phyloP scores from a whole-genome alignment of 2,888 invertebrate genomes.

The Phyllotreta striolata region DNA sequence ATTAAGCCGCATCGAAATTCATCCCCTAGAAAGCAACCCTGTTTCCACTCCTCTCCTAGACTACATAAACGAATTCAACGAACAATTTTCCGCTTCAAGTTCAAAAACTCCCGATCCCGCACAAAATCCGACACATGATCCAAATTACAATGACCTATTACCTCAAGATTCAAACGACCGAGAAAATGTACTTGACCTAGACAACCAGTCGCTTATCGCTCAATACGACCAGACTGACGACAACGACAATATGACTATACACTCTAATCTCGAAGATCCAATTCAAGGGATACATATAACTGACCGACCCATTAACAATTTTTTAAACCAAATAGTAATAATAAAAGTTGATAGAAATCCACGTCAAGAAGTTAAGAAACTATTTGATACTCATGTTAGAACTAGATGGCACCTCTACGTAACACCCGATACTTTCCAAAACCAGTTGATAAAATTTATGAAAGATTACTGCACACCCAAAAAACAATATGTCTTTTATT shows the following conservation, averaged over 20 bases:
- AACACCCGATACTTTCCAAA: slow-evolving; percentile 1
- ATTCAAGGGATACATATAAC: slow-evolving; percentile 15
- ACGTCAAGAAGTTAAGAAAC: neutral
- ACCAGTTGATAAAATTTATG: slow-evolving; percentile 14
- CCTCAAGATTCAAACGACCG: too few relatives aligned
- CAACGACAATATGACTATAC: too few relatives aligned
- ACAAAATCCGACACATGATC: too few relatives aligned
- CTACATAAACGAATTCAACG: slow-evolving; percentile 2
- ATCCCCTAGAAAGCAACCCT: too few relatives aligned
- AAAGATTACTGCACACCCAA: slow-evolving; percentile 24
- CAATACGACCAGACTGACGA: too few relatives aligned
- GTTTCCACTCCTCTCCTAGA: neutral
- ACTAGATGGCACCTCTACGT: slow-evolving; percentile 6
- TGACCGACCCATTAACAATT: slow-evolving; percentile 16
- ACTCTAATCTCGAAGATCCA: too few relatives aligned
- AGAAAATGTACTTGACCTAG: too few relatives aligned
- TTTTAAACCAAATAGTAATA: slow-evolving; percentile 19
- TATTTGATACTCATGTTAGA: neutral
- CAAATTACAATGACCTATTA: too few relatives aligned
- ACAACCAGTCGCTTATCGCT: too few relatives aligned
- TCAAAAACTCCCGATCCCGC: neutral
- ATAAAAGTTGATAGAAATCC: slow-evolving; percentile 15
- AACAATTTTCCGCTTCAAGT: neutral
- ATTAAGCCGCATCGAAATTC: too few relatives aligned
- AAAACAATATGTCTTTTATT: slow-evolving; percentile 7